phyloP scores from a whole-genome alignment of 2,113 vertebrate genomes.

The Chascanopsetta lugubris region DNA sequence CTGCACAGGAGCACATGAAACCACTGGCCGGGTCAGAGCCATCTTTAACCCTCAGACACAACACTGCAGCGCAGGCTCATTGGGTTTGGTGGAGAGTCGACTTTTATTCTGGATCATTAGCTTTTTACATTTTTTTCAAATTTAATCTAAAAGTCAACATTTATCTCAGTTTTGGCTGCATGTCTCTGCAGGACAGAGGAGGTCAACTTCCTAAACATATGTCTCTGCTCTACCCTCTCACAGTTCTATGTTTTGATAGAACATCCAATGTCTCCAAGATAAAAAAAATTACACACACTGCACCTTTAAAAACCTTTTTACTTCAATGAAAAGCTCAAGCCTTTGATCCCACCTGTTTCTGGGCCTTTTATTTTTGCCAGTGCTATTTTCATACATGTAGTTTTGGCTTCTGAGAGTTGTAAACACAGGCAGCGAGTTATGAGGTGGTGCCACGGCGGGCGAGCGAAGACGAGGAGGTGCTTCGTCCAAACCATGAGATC shows the following conservation, averaged over 20 bases:
- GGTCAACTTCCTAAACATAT: background rate
- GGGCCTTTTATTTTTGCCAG: slow-evolving; percentile 15
- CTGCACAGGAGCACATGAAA: slow-evolving; percentile 4
- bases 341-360: background rate
- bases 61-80: background rate
- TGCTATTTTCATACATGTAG: slow-evolving; percentile 16
- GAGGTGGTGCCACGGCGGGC: slow-evolving; percentile 17
- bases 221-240: no score
- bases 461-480: slow-evolving; percentile 18
- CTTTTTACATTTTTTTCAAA: background rate
- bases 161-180: no score
- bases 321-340: background rate
- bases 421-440: slow-evolving; percentile 39
- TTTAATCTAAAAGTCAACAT: background rate
- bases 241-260: no score
- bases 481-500: slow-evolving; percentile 70
- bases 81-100: background rate
- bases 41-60: background rate
- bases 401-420: slow-evolving; percentile 19
- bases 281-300: no score
- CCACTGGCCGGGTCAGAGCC: background rate
- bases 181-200: no score
- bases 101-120: background rate
- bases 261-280: no score
- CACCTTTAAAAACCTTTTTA: no score